A percentile compares a stretch with the other conserved stretches of the same genome.
Conservation (phyloP, 1,140 invertebrate genomes). For the Bemisia tabaci region DNA sequence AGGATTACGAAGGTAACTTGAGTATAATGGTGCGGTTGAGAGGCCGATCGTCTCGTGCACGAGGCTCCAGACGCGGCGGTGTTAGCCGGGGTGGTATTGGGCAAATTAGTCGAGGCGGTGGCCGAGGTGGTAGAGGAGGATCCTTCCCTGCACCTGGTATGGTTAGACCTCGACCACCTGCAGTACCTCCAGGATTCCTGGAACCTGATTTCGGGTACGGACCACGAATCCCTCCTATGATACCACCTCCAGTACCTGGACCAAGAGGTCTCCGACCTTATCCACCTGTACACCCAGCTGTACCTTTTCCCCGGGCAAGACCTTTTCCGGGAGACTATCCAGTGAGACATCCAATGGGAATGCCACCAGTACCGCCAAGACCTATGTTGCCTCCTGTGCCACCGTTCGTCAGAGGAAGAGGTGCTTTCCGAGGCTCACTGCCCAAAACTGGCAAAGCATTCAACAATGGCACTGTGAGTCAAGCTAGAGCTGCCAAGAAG, state of each 20-base stretch:
- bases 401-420: neutral
- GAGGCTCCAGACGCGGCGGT: neutral
- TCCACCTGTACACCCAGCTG: neutral
- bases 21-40: neutral
- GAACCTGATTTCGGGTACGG: neutral
- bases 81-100: neutral
- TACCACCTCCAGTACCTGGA: neutral
- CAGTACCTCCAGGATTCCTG: neutral
- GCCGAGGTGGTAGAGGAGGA: neutral
- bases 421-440: neutral
- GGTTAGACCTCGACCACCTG: neutral
- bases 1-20: too few species aligned
- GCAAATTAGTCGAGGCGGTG: neutral
- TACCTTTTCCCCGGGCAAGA: neutral
- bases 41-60: neutral
- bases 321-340: neutral
- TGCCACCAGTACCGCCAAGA: neutral
- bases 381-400: neutral
- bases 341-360: neutral
- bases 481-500: neutral
- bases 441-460: neutral
- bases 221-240: neutral
- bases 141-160: neutral
- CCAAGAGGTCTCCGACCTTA: neutral
- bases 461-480: neutral